Base-by-base conservation (phyloP, 2,113 vertebrate species). In the Willisornis vidua region DNA sequence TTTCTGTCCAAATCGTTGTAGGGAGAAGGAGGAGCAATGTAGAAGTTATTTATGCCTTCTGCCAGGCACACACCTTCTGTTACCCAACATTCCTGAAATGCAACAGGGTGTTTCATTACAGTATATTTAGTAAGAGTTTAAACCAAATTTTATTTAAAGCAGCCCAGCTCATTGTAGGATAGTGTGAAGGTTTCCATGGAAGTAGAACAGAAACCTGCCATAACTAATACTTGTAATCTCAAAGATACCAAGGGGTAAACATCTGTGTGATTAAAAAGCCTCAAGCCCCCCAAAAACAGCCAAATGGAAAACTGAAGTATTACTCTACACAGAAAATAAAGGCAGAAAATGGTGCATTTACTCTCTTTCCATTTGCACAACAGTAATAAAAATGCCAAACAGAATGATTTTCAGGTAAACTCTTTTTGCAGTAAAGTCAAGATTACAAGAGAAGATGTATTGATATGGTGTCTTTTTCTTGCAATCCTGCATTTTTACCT, bases 341-440 rank as follows among this genome's bases (percentile, higher is more conserved):
- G 51, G 87, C 78, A 93, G 93, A 90, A 97, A 98, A 98, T 96
- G 90, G 94, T 96, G 98, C 97, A 97, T 98, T 98, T 98, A 81
- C 93, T 97, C 78, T 94, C 67, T 97, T 98, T 98, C 92, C 74
- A 97, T 98, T 98, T 98, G 78, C 94, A 92, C 95, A 98, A 96
- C 52, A 67, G 90, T 94, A 97, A 98, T 97, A 98, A 98, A 98
- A 98, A 94, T 97, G 97, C 83, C 98, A 97, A 86, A 48, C 59
- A 96, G 97, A 98, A 94, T 97, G 97, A 98, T 98, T 97, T 97
- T 97, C 96, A 97, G 87, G 93, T 93, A 97, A 97, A 97, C 65
- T 95, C 83, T 92, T 22, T 51, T 22, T 92, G 94, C 96, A 96
- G 84, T 97, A 96, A 97, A 97, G 95, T 97, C 93, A 96, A 96